A percentile compares a stretch with the other conserved stretches of the same genome.
phyloP scores from a whole-genome alignment of 2,888 invertebrate genomes.

The Pterobdella sp. region DNA sequence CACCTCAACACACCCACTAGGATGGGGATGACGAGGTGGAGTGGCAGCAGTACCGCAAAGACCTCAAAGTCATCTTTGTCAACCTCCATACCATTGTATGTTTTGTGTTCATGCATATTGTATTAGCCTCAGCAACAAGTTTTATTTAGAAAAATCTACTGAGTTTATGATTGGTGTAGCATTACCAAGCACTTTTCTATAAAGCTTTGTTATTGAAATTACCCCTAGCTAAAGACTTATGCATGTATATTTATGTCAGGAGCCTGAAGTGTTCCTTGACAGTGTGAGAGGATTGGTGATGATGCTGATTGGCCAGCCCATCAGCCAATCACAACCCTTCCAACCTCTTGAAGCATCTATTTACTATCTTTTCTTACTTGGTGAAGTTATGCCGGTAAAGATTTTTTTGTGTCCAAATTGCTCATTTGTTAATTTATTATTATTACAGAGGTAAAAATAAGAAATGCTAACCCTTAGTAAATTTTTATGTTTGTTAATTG shows the following conservation, averaged over 20 bases:
- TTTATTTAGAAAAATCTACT: not conserved
- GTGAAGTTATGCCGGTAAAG: constrained; percentile 52
- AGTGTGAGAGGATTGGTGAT: constrained; percentile 50
- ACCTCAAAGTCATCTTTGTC: constrained; percentile 55
- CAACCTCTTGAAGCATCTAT: constrained; percentile 55
- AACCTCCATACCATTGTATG: constrained; percentile 54
- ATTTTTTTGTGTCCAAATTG: not conserved
- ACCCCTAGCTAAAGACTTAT: too few species aligned
- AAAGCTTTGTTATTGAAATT: too few species aligned
- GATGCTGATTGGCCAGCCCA: constrained; percentile 51
- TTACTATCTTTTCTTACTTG: constrained; percentile 54
- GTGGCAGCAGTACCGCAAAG: constrained; percentile 56
- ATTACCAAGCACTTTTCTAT: too few species aligned
- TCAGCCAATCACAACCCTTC: constrained; percentile 42
- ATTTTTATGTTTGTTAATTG: not conserved
- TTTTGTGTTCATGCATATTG: constrained; percentile 1
- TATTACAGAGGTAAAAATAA: not conserved
- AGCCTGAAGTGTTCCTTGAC: constrained; percentile 52
- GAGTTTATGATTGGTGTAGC: too few species aligned
- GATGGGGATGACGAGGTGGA: constrained; percentile 56
- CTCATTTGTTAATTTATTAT: not conserved
- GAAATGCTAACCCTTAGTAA: too few species aligned
- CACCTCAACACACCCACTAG: not conserved
- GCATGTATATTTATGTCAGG: constrained; percentile 44
- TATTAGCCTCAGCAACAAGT: not conserved